Evolutionary conservation across 2,888 invertebrate genomes (phyloP), one percentile per base, ranked within the genome.

Genomic region (Chaetoderma sp.): DNA sequence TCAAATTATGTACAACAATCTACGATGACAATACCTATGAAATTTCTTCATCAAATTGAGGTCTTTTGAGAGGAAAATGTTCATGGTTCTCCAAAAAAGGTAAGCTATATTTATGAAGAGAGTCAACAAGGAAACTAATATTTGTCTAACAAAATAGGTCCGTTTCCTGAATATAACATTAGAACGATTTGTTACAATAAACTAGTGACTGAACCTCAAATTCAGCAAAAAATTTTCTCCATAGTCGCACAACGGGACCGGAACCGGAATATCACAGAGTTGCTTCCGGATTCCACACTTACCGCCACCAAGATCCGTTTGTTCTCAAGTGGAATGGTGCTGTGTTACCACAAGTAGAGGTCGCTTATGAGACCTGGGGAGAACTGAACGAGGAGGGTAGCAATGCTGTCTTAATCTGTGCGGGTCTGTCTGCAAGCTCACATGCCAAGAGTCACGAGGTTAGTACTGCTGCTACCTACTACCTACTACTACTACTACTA

Each of bases 311-410:
- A 6, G 44, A 76, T 32, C 82, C 83, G 0, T 84, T 86, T 65
- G 32, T 63, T n/a, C 59, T 85, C 49, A 80, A 80, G 64, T 79
- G 82, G 62, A 77, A 79, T 52, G 63, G 76, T 4, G 80, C 81
- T 0, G 69, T 81, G 0, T 63, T 86, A n/a, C 85, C 85, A 0
- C 77, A 81, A 42, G 54, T 85, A 23, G 68, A 78, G 0, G 65
- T 86, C 8, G 86, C 84, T 0, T 86, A 86, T 55, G 86, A 86
- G 68, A 86, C 86, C 0, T 86, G 85, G 85, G 86, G 86, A 21
- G 66, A 77, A 42, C 71, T 86, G 33, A 86, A 86, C 63, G 75
- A 76, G 36, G 76, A 77, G 18, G 73, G 73, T 60, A 72, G 74
- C 65, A 86, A 86, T 65, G 85, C 83, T 30, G 81, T 86, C n/a